Evolutionary conservation across 2,113 vertebrate species (phyloP), one percentile per base, ranked within the genome.

Genomic region (Dendropsophus ebraccatus): DNA sequence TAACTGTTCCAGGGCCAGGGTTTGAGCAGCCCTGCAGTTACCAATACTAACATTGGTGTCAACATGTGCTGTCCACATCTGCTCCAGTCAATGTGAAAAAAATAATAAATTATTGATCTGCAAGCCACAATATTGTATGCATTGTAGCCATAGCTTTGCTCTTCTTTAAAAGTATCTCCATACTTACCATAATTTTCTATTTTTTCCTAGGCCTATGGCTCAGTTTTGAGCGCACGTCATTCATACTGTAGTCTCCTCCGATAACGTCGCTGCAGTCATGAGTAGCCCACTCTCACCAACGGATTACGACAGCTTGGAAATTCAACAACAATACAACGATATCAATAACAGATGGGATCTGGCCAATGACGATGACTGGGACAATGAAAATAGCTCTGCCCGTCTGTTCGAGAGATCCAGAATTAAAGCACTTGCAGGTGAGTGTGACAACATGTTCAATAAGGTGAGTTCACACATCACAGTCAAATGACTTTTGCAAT

Each of bases 271-370:
- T 49, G 90, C 81, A 95, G 92, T 91, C 95, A 97, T 97, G 96
- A 97, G 96, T 91, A 97, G 96, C 91, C 95, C 96, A 88, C 93
- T 97, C 88, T 97, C 97, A 0, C 96, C 96, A 30, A 98, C 97
- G 1, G 96, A 98, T 92, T 98, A 96, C 21, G 96, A 98, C 94
- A 97, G 95, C 89, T 91, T 97, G 93, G 97, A 98, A 92, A 98
- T 97, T 91, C 97, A 98, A 91, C 97, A 97, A 91, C 97, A 98
- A 89, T 98, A 97, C 87, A 97, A 96, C 1, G 97, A 98, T 91
- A 96, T 97, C 92, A 98, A 98, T 91, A 98, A 98, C 91, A 96
- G 97, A 90, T 98, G 97, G 97, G 97, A 98, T 88, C 92, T 96
- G 87, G 94, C 95, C 0, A 97, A 97, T 88, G 93, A 95, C 0